Conservation (phyloP, 2,888 invertebrate species). For the Conistra vaccinii region DNA sequence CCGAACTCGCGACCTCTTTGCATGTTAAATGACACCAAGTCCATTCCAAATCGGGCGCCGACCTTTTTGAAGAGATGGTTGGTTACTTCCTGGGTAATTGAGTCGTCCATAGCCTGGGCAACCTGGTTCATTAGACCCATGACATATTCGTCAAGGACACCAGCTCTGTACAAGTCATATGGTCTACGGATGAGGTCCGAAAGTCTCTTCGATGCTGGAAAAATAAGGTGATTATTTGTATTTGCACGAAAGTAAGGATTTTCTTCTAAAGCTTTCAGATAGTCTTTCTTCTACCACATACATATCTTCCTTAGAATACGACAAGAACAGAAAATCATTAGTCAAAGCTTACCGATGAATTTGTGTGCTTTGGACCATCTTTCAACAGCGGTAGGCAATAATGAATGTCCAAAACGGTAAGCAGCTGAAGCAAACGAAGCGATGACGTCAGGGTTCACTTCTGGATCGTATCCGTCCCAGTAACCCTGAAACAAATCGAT, state of each 20-base stretch:
- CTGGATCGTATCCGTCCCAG: constrained; percentile 96
- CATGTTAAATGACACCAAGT: constrained; percentile 98
- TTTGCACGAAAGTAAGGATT: background rate
- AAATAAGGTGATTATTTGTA: constrained; percentile 64
- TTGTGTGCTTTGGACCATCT: constrained; percentile 98
- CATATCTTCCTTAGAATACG: background rate
- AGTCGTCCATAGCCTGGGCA: constrained; percentile 98
- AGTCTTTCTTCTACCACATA: background rate
- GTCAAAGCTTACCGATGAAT: constrained; percentile 93
- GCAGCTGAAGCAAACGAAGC: constrained; percentile 98
- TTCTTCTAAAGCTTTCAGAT: background rate
- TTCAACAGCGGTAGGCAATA: constrained; percentile 97
- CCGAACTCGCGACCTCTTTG: constrained; percentile 98
- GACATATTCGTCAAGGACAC: constrained; percentile 97
- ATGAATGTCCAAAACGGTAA: constrained; percentile 97
- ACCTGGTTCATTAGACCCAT: constrained; percentile 98
- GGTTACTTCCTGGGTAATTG: constrained; percentile 97
- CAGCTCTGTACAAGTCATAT: constrained; percentile 97
- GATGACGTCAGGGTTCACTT: constrained; percentile 96
- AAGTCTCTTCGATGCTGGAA: constrained; percentile 95
- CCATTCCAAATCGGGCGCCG: constrained; percentile 95
- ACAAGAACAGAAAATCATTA: background rate
- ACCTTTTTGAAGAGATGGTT: constrained; percentile 97
- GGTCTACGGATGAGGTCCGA: constrained; percentile 97
- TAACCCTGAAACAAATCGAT: constrained; percentile 90